Evolutionary conservation across 2,888 invertebrate species (phyloP).

Genomic region (Phragmatobia fuliginosa): DNA sequence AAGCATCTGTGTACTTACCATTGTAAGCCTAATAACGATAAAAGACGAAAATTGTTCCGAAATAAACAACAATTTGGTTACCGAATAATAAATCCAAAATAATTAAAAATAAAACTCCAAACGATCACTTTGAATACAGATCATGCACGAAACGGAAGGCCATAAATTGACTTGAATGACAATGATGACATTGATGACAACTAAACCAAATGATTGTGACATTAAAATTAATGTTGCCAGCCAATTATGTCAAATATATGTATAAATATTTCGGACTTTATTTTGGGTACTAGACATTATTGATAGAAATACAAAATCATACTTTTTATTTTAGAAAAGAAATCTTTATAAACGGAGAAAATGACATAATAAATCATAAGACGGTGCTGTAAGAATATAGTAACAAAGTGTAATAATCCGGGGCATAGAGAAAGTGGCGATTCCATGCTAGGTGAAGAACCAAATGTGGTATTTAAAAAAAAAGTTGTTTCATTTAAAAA

Average conservation of each 20-base stretch:
- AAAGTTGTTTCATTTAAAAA: background rate
- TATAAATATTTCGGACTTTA: too few relatives aligned
- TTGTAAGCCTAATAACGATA: conserved; percentile 57
- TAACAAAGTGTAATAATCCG: background rate
- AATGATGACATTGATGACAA: conserved; percentile 57
- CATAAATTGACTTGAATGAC: conserved; percentile 26
- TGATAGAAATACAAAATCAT: too few relatives aligned
- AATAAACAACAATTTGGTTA: conserved; percentile 52
- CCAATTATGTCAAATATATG: too few relatives aligned
- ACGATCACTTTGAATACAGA: conserved; percentile 45
- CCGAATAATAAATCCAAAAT: conserved; percentile 62
- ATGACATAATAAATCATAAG: too few relatives aligned
- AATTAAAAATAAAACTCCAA: conserved; percentile 67
- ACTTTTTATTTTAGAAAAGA: too few relatives aligned
- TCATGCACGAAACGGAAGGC: conserved; percentile 1
- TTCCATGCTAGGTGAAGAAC: background rate
- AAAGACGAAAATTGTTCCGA: conserved; percentile 44
- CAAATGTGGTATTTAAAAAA: background rate
- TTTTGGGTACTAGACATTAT: too few relatives aligned
- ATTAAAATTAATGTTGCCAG: conserved; percentile 27
- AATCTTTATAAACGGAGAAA: too few relatives aligned
- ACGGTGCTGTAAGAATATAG: too few relatives aligned
- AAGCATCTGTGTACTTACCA: conserved; percentile 62
- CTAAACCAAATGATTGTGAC: conserved; percentile 78
- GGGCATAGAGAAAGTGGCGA: background rate